These are phyloP conservation scores for Hipparchia sbordonii DNA, from an alignment of 2,888 invertebrate genomes.

Conservation along the genomic window DNA sequence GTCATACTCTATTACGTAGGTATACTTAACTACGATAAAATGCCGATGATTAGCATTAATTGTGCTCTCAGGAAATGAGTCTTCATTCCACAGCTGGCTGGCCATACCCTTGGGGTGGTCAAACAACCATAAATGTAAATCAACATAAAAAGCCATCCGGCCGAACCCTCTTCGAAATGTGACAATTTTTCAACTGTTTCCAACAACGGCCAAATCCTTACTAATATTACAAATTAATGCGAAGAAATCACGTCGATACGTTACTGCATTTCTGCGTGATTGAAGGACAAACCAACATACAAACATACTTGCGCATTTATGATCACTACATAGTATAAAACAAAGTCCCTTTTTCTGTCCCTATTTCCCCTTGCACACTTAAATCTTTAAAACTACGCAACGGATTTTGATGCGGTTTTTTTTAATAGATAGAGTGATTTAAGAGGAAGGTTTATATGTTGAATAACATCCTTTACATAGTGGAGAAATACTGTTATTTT, in stretches of 20 bases:
- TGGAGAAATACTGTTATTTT: no score
- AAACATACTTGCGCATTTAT: background rate
- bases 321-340: no score
- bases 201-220: background rate
- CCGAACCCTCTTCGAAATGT: conserved; percentile 31
- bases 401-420: no score
- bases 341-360: no score
- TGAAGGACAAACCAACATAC: background rate
- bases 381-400: no score
- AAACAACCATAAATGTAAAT: conserved; percentile 46
- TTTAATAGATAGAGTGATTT: no score
- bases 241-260: background rate
- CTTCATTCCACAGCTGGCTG: conserved; percentile 69
- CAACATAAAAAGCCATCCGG: conserved; percentile 39
- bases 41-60: conserved; percentile 54
- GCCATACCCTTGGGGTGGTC: conserved; percentile 57
- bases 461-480: no score
- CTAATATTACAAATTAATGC: background rate
- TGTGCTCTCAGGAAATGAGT: conserved; percentile 74
- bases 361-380: no score
- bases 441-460: no score
- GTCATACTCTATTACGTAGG: background rate
- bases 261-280: no score
- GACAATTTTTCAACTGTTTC: conserved; percentile 15
- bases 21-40: conserved; percentile 38